Evolutionary conservation across 1,140 invertebrate species (phyloP).

Genomic region (Papilio glaucus): DNA sequence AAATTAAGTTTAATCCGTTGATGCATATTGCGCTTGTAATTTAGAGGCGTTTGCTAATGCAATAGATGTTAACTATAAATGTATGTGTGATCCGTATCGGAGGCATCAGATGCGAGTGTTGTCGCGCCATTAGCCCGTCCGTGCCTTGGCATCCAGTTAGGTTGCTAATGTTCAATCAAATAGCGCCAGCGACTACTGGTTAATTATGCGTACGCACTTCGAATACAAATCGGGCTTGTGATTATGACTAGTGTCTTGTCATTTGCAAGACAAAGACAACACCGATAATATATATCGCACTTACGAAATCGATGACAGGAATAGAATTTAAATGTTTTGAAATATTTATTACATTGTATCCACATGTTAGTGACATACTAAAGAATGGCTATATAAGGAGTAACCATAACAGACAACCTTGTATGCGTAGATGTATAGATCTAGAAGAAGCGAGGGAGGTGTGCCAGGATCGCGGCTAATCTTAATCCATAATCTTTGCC

Average conservation of each 20-base stretch:
- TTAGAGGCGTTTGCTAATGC: conserved; percentile 15
- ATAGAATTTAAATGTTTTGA: not conserved
- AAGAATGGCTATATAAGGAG: no score
- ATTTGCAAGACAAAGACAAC: conserved; percentile 33
- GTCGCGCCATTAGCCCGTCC: conserved; percentile 55
- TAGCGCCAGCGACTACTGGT: conserved; percentile 59
- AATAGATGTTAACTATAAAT: conserved; percentile 13
- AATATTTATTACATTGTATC: no score
- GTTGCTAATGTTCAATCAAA: conserved; percentile 75
- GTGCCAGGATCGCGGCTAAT: no score
- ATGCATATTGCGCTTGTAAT: not conserved
- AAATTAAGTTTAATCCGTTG: not conserved
- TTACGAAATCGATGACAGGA: not conserved
- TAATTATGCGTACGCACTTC: conserved; percentile 72
- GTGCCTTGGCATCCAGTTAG: conserved; percentile 72
- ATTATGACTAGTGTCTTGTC: conserved; percentile 37
- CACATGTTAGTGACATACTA: no score
- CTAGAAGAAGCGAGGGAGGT: no score
- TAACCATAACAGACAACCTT: no score
- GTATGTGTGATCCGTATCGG: conserved; percentile 25
- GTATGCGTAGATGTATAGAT: no score
- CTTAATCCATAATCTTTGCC: no score
- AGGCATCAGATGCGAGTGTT: conserved; percentile 50
- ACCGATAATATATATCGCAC: not conserved
- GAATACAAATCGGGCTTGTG: conserved; percentile 58